Conservation (phyloP, 2,113 vertebrate species). For the Oreochromis aureus region DNA sequence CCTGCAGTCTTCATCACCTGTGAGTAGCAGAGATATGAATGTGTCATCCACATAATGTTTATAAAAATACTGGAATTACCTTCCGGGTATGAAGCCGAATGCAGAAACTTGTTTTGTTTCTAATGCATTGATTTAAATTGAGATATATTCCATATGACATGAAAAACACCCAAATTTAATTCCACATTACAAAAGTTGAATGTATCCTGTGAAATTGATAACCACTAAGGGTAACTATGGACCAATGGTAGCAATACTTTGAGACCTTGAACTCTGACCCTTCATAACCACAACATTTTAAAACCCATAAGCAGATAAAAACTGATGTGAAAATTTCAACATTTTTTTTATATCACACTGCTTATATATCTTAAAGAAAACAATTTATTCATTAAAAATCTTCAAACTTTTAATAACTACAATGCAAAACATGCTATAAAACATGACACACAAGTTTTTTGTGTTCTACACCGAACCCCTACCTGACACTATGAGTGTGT, state of each 20-base stretch:
- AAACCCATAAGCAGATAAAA: background rate
- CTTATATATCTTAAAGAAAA: background rate
- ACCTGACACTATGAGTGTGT: background rate
- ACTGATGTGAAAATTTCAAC: background rate
- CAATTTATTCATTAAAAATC: background rate
- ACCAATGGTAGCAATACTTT: background rate
- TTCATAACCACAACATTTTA: background rate
- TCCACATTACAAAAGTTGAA: background rate
- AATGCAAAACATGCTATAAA: background rate
- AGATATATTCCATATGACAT: background rate
- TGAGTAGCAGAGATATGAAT: constrained; percentile 46
- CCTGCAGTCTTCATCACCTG: constrained; percentile 73
- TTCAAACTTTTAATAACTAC: background rate
- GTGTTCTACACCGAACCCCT: background rate
- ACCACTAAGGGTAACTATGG: background rate
- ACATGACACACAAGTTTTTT: background rate
- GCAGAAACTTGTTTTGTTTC: background rate
- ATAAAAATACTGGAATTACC: background rate
- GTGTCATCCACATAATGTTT: background rate
- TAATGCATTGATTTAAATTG: background rate
- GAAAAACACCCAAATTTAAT: background rate
- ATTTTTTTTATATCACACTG: background rate
- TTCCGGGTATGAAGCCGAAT: background rate
- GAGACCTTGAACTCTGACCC: background rate
- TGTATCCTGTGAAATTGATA: background rate